Evolutionary conservation across 2,113 vertebrate species (phyloP).

Genomic region (Thomomys bottae): DNA sequence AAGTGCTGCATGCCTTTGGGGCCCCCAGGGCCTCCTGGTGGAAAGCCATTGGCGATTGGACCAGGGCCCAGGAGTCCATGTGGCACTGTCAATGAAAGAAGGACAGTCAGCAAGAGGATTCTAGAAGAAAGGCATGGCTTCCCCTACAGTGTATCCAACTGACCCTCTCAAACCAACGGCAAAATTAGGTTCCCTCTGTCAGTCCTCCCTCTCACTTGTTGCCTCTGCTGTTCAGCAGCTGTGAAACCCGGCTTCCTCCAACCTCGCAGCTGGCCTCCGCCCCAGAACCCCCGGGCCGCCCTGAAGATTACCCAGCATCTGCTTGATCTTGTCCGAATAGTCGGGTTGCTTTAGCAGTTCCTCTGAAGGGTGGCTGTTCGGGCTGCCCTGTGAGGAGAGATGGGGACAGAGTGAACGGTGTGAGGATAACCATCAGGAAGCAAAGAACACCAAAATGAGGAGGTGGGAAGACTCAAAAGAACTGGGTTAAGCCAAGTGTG

Average conservation of each 20-base stretch:
- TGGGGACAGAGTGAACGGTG: background rate
- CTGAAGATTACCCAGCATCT: slow-evolving; percentile 90
- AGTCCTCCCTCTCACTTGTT: background rate
- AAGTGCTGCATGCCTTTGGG: slow-evolving; percentile 91
- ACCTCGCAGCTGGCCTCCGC: background rate
- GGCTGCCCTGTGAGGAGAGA: slow-evolving; percentile 82
- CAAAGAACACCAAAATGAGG: no score
- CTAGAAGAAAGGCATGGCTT: background rate
- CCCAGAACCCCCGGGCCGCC: slow-evolving; percentile 72
- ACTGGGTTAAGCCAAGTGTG: background rate
- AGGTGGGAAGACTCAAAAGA: background rate
- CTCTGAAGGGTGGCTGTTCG: slow-evolving; percentile 92
- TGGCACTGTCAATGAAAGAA: slow-evolving; percentile 81
- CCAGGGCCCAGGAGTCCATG: slow-evolving; percentile 89
- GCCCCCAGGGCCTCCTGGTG: slow-evolving; percentile 82
- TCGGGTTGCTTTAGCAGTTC: slow-evolving; percentile 95
- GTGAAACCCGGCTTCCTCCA: background rate
- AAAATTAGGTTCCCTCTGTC: background rate
- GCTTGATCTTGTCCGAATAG: slow-evolving; percentile 95
- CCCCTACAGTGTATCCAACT: background rate
- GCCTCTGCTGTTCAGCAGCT: background rate
- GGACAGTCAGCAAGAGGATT: background rate
- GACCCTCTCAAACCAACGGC: slow-evolving; percentile 8
- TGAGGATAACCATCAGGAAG: background rate
- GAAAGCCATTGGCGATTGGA: slow-evolving; percentile 91